These are phyloP conservation scores for Lamprotornis superbus DNA, from an alignment of 2,113 vertebrate species.

Conservation along the genomic window DNA sequence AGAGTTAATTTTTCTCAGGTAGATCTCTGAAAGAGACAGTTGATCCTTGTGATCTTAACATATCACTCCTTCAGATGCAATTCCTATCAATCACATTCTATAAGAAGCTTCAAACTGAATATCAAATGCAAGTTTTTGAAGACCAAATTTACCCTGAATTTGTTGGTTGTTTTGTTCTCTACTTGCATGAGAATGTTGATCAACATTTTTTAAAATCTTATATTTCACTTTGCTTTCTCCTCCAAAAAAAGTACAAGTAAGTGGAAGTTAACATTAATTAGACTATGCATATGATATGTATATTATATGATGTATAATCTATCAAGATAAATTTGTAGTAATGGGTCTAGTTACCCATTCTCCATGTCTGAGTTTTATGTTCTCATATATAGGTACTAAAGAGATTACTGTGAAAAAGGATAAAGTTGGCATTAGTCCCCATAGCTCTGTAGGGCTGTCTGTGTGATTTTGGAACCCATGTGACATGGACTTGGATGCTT, in stretches of 20 bases:
- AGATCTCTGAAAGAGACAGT: neutral
- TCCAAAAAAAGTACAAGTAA: neutral
- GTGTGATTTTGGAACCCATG: neutral
- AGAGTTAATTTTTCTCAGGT: neutral
- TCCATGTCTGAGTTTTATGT: neutral
- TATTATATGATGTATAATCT: neutral
- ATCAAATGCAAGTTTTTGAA: neutral
- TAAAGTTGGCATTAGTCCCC: neutral
- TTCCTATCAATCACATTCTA: neutral
- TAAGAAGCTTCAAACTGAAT: neutral
- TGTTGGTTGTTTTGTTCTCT: neutral
- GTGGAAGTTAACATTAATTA: neutral
- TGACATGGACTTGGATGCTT: neutral
- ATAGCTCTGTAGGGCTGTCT: neutral
- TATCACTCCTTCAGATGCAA: neutral
- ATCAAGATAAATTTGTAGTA: neutral
- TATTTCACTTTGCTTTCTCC: neutral
- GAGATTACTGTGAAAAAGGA: neutral
- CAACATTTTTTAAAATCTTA: neutral
- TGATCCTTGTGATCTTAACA: neutral
- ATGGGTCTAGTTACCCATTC: neutral
- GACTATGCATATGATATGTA: too few relatives aligned
- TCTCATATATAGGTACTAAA: neutral
- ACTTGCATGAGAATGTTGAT: neutral
- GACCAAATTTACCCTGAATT: neutral